A percentile compares a stretch with the other conserved stretches of the same genome.
Conservation (phyloP, 1,140 invertebrate genomes). For the Thrips palmi region DNA sequence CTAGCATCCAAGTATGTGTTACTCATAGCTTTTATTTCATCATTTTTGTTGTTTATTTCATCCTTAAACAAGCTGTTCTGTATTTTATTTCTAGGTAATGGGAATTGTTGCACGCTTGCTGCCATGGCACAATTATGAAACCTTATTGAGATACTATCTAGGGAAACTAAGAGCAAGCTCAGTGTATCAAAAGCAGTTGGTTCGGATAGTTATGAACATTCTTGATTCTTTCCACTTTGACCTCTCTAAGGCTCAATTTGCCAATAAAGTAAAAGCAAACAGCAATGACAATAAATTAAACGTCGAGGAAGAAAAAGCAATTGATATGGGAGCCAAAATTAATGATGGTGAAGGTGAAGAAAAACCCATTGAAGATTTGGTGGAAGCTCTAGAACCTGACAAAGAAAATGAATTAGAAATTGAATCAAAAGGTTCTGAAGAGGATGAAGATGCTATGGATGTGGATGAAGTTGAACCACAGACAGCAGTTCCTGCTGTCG, state of each 20-base stretch:
- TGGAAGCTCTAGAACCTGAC: slow-evolving; percentile 16
- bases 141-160: slow-evolving; percentile 61
- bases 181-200: slow-evolving; percentile 63
- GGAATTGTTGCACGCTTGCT: slow-evolving; percentile 53
- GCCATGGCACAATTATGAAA: slow-evolving; percentile 75
- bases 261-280: slow-evolving; percentile 15
- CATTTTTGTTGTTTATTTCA: slow-evolving; percentile 4
- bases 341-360: slow-evolving; percentile 19
- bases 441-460: slow-evolving; percentile 15
- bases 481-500: slow-evolving; percentile 25
- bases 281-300: slow-evolving; percentile 16
- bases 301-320: slow-evolving; percentile 8
- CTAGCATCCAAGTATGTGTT: slow-evolving; percentile 40
- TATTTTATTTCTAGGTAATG: slow-evolving; percentile 28
- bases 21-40: not conserved
- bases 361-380: slow-evolving; percentile 18
- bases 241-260: slow-evolving; percentile 39
- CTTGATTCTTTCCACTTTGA: slow-evolving; percentile 89
- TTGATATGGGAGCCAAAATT: slow-evolving; percentile 15
- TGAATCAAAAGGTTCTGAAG: slow-evolving; percentile 13
- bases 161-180: slow-evolving; percentile 43
- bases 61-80: slow-evolving; percentile 1
- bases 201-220: slow-evolving; percentile 62
- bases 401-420: slow-evolving; percentile 21
- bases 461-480: slow-evolving; percentile 10